Evolutionary conservation across 2,113 vertebrate genomes (phyloP), one percentile per base, ranked within the genome.

Genomic region (Larimichthys crocea): DNA sequence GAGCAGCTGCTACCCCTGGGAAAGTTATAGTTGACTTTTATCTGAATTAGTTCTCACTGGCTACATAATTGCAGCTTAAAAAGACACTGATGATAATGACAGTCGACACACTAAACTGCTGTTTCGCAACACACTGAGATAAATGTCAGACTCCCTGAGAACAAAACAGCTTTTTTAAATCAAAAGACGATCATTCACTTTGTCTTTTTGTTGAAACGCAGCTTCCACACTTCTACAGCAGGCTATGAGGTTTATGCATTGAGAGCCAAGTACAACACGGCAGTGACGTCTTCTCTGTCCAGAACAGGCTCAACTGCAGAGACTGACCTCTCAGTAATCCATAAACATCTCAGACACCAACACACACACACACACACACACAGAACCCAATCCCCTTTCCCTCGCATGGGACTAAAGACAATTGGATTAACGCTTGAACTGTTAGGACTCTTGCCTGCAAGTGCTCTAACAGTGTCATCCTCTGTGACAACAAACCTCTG

Each of bases 391-490:
- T 86, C 84, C 64, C 68, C 64, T 85, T 82, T 60, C 80, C 64
- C 42, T 74, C 79, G 77, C 88, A 69, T 64, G 70, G 80, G 75
- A 61, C 71, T 76, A 74, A 72, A 84, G 79, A 80, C 59, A 85
- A 89, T 73, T 78, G 80, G 83, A 90, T 93, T 92, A 89, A 70
- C 48, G 4, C 59, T 77, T 65, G 5, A 65, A 78, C 56, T 60
- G 57, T 49, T 22, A 46, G 26, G 35, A 62, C 24, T 48, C 63
- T 53, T 72, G 68, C 80, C 44, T 73, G 69, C 44, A 10, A 48
- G 74, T 67, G 60, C 81, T 52, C 26, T 24, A 75, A 76, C 53
- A 22, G 44, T 78, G 55, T 76, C 74, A 76, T 66, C 61, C 20
- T 77, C 48, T 22, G 29, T 71, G 63, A 79, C 82, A 64, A 82